These are phyloP conservation scores for Cryptoprocta ferox DNA, from an alignment of 2,797 vertebrate species.

Conservation along the genomic window DNA sequence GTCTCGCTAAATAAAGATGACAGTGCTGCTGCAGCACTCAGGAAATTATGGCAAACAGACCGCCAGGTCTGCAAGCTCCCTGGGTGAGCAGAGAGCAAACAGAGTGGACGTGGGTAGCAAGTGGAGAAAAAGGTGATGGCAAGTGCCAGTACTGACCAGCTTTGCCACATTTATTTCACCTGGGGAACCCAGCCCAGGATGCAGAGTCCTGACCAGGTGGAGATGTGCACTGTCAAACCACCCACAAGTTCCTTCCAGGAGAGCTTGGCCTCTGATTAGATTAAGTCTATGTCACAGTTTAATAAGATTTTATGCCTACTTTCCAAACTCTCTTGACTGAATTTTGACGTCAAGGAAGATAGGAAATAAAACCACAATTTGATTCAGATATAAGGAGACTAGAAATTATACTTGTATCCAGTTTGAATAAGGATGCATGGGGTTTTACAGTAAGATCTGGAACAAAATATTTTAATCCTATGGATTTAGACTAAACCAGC, in stretches of 20 bases:
- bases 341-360: neutral
- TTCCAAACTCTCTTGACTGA: neutral
- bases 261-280: neutral
- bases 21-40: too few relatives aligned
- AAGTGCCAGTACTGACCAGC: neutral
- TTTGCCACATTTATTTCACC: neutral
- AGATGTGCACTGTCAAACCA: neutral
- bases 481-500: neutral
- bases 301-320: neutral
- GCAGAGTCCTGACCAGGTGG: neutral
- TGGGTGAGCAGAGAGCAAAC: neutral
- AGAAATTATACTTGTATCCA: neutral
- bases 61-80: neutral
- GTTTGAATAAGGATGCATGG: neutral
- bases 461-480: neutral
- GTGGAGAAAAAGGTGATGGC: accelerated
- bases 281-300: neutral
- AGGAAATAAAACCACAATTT: neutral
- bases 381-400: neutral
- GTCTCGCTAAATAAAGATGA: neutral
- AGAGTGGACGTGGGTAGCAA: accelerated
- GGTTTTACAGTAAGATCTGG: neutral
- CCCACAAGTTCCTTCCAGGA: neutral
- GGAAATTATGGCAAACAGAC: neutral
- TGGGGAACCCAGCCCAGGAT: neutral